Evolutionary conservation across 2,113 vertebrate species (phyloP).

Genomic region (Hydrolagus affinis): DNA sequence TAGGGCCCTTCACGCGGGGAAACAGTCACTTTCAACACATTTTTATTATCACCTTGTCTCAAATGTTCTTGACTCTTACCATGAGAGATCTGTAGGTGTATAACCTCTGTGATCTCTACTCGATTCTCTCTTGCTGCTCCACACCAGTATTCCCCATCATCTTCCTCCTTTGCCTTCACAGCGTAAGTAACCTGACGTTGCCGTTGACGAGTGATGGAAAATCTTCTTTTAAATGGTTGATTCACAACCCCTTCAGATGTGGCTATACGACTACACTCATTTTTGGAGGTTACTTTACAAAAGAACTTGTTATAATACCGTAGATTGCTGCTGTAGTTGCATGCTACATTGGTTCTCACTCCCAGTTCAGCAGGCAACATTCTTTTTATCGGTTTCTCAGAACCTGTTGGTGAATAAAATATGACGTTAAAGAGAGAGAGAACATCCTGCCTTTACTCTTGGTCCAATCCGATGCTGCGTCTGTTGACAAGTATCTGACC

Average conservation of each 20-base stretch:
- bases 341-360: not conserved
- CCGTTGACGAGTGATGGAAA: not conserved
- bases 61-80: not conserved
- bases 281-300: constrained; percentile 6
- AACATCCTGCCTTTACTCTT: not conserved
- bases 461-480: not conserved
- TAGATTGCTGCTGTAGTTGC: not conserved
- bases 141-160: constrained; percentile 10
- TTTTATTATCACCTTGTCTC: not conserved
- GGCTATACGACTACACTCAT: not conserved
- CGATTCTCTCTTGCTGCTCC: not conserved
- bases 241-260: not conserved
- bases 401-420: not conserved
- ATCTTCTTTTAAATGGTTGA: not conserved
- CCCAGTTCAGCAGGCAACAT: not conserved
- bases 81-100: not conserved
- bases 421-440: no score
- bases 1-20: no score
- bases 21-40: no score
- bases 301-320: not conserved
- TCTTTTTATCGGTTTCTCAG: not conserved
- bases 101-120: not conserved
- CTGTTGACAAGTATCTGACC: not conserved
- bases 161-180: not conserved
- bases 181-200: no score